phyloP scores from a whole-genome alignment of 2,113 vertebrate genomes.

The Sylvia atricapilla region DNA sequence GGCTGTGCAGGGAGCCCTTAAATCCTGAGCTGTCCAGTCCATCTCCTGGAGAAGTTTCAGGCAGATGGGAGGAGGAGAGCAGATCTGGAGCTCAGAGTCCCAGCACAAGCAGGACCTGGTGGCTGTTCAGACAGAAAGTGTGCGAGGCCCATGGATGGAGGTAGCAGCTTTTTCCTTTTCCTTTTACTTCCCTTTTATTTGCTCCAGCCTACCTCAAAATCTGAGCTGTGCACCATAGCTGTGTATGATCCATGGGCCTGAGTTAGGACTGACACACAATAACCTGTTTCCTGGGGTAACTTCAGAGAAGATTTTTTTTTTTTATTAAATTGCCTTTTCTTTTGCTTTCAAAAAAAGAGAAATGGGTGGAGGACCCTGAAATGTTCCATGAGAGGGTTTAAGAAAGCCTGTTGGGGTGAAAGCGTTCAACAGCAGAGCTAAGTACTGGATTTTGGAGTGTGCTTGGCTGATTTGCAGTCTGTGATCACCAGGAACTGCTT shows the following conservation, averaged over 20 bases:
- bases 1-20: not conserved
- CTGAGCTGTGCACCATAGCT: not conserved
- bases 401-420: not conserved
- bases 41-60: not conserved
- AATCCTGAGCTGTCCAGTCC: not conserved
- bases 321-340: not conserved
- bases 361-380: not conserved
- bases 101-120: not conserved
- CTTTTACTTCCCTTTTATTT: not conserved
- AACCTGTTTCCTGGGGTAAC: not conserved
- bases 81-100: not conserved
- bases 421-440: not conserved
- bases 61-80: not conserved
- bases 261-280: not conserved
- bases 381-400: not conserved
- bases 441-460: not conserved
- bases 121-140: conserved; percentile 36
- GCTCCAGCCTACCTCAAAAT: not conserved
- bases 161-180: not conserved
- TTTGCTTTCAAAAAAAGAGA: not conserved
- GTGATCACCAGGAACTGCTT: not conserved
- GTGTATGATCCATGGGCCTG: not conserved
- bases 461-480: not conserved
- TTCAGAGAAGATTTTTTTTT: not conserved
- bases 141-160: not conserved